Evolutionary conservation across 2,113 vertebrate genomes (phyloP), one percentile per base, ranked within the genome.

Genomic region (Sakesphorus luctuosus): DNA sequence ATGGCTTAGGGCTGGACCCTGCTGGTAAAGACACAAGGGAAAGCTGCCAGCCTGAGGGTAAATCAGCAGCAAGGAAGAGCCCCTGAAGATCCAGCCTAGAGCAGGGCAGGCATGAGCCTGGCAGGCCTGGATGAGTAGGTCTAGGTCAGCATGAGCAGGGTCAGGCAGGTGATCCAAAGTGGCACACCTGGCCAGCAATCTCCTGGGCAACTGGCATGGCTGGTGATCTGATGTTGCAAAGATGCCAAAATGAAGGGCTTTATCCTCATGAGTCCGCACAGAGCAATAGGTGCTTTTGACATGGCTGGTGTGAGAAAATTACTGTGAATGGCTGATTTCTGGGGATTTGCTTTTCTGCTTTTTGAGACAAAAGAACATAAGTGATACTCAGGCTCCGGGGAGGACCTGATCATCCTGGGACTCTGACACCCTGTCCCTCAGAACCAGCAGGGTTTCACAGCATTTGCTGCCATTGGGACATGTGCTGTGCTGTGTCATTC

Each of bases 361-460:
- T 66, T 31, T 23, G 74, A 86, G 5, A 9, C 35, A 67, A 68
- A 38, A 80, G 62, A 92, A 46, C 7, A 3, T 12, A 28, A 69
- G 25, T 59, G 29, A 81, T 31, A 33, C 10, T 55, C 21, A 6
- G 44, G 36, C 26, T 65, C 61, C 0, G 0, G 66, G 61, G 35
- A 82, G 20, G 4, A 18, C 40, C 40, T 56, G n/a, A 69, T 26
- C n/a, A 26, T 25, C 16, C 40, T 0, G 0, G 26, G 19, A 16
- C 18, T 11, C 52, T 52, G 43, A 35, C 11, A 24, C 0, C 0
- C 26, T 6, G 1, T 31, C 6, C 29, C 17, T 29, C 11, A 2
- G 3, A 25, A 19, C 28, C 50, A 72, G 13, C 1, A 1, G 53
- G 33, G 12, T 38, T 85, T 58, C 4, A 11, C 59, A 72, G 71